Evolutionary conservation across 2,797 vertebrate species (phyloP), one percentile per base, ranked within the genome.

Genomic region (Eremophila alpestris): DNA sequence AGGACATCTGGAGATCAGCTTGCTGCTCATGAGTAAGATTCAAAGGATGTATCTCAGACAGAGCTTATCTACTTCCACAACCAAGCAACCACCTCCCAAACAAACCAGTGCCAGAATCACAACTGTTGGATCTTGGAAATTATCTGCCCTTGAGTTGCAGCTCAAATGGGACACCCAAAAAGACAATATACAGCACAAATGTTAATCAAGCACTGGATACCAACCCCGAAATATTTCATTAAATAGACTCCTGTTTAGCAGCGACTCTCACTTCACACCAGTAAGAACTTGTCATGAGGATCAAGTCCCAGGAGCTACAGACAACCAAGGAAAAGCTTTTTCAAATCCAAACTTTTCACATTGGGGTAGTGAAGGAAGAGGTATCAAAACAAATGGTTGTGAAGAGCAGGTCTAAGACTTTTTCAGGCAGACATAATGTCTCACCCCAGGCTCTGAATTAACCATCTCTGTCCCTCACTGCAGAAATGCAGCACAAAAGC

Each of bases 1-100:
- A 41, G 65, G 54, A 94, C 93, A 95, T 91, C 93, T 94, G 90
- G 83, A 93, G 52, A 94, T 95, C 91, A 95, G 90, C 45, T 92
- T 89, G 75, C 45, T 76, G 34, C 60, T 90, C 62, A 10, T 54
- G 65, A 83, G 41, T 60, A 65, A 76, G 83, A 58, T 13, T 52
- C 46, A n/a, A 64, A 90, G 81, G 90, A 78, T 38, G 8, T n/a
- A 13, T 82, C 84, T 91, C 80, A 92, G 68, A 69, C 65, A 41
- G 19, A 84, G 23, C 23, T 48, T 80, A 16, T 60, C 52, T 48
- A 16, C 32, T 87, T 86, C 68, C 76, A 83, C 36, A 46, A 29
- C 16, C 38, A 73, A 80, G 34, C 30, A 77, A 77, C 65, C 60
- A 34, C 32, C 76, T 87, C 63, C 75, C 38, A 45, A 45, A 54